Conservation (phyloP, 2,888 invertebrate genomes). For the Rapana venosa region DNA sequence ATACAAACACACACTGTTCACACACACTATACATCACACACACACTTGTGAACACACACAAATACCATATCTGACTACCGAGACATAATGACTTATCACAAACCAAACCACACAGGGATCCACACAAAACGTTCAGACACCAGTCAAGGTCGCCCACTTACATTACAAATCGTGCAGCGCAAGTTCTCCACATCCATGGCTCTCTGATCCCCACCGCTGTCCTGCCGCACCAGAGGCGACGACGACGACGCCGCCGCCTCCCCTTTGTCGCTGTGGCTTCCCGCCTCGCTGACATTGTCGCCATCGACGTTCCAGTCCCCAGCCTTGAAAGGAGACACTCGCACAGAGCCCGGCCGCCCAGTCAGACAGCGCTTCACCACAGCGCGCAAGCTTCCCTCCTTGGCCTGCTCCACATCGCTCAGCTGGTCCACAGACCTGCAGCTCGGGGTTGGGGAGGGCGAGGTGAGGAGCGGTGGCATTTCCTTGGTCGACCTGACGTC, state of each 20-base stretch:
- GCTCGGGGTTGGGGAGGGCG: conserved; percentile 9
- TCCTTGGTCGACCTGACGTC: background rate
- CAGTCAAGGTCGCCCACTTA: background rate
- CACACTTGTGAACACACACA: background rate
- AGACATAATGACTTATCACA: no score
- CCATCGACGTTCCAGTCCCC: background rate
- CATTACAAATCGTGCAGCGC: conserved; percentile 32
- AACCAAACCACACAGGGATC: background rate
- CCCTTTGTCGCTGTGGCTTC: conserved; percentile 5
- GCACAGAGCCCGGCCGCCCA: conserved; percentile 20
- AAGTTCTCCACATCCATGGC: conserved; percentile 38
- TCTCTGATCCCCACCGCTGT: background rate
- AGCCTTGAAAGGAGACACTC: background rate
- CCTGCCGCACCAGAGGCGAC: background rate
- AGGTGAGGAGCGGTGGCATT: background rate
- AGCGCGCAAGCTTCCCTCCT: background rate
- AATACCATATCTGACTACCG: background rate
- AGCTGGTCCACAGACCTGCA: background rate
- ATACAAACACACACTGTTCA: no score
- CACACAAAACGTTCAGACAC: background rate
- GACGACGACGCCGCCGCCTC: background rate
- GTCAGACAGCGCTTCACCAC: conserved; percentile 42
- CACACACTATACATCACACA: no score
- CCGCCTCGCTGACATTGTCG: background rate
- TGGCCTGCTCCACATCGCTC: background rate